phyloP scores from a whole-genome alignment of 2,888 invertebrate genomes.

The Herminia tarsipennalis region DNA sequence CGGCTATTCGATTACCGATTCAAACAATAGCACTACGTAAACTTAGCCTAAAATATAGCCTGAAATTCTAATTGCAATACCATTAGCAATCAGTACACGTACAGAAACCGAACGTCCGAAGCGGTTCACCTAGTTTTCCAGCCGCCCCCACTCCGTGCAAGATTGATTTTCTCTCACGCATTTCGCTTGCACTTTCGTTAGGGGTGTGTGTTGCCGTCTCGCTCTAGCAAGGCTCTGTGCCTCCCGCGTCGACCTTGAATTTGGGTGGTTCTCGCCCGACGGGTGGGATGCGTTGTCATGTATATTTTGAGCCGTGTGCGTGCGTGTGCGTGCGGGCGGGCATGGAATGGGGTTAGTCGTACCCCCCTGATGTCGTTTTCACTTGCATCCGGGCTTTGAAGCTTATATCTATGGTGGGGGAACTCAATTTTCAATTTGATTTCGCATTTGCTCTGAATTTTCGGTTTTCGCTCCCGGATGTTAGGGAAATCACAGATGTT shows the following conservation, averaged over 20 bases:
- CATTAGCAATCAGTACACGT: conserved; percentile 55
- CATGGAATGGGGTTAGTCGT: conserved; percentile 77
- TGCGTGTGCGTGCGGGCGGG: conserved; percentile 59
- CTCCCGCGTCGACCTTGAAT: conserved; percentile 82
- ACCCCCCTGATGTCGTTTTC: conserved; percentile 69
- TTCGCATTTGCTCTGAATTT: conserved; percentile 60
- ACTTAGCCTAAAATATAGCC: conserved; percentile 20
- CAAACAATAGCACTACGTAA: conserved; percentile 13
- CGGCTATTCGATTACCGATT: conserved; percentile 16
- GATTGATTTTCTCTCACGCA: conserved; percentile 83
- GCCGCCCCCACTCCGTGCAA: conserved; percentile 73
- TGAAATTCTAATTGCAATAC: conserved; percentile 49
- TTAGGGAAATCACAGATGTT: conserved; percentile 47
- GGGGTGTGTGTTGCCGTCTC: conserved; percentile 67
- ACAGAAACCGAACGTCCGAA: conserved; percentile 57
- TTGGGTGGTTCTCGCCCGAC: conserved; percentile 52
- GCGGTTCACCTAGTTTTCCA: conserved; percentile 82
- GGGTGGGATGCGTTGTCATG: conserved; percentile 49
- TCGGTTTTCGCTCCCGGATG: conserved; percentile 52
- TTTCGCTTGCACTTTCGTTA: conserved; percentile 81
- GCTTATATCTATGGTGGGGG: conserved; percentile 55
- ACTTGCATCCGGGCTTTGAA: conserved; percentile 80
- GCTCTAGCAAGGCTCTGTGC: conserved; percentile 55
- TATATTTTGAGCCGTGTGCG: conserved; percentile 35
- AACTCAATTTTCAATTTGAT: conserved; percentile 74